Evolutionary conservation across 1,140 invertebrate species (phyloP).

Genomic region (Diploscapter pachys): DNA sequence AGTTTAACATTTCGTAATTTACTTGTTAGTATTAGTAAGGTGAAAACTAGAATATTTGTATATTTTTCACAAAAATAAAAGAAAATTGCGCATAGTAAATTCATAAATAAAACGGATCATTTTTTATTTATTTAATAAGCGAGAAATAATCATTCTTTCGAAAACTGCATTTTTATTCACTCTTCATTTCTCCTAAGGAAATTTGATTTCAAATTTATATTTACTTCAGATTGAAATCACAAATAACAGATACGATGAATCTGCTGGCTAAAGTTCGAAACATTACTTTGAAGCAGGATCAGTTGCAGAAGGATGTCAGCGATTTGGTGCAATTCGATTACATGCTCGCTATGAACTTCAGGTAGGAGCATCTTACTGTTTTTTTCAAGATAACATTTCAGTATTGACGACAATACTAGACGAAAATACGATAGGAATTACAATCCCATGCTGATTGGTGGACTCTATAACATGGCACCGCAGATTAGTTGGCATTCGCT

Average conservation of each 20-base stretch:
- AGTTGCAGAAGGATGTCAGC: slow-evolving; percentile 33
- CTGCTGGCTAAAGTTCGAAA: slow-evolving; percentile 26
- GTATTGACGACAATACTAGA: slow-evolving; percentile 37
- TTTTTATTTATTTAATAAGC: too few relatives aligned
- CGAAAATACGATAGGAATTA: slow-evolving; percentile 38
- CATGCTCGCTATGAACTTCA: slow-evolving; percentile 37
- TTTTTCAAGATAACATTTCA: slow-evolving; percentile 11
- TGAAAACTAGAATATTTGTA: too few relatives aligned
- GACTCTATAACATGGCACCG: slow-evolving; percentile 1
- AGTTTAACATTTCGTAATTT: slow-evolving; percentile 1
- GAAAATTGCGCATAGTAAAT: too few relatives aligned
- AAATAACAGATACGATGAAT: slow-evolving; percentile 20
- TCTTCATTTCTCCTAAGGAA: too few relatives aligned
- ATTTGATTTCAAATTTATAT: too few relatives aligned
- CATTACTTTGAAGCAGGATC: slow-evolving; percentile 2
- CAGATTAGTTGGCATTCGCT: slow-evolving; percentile 30
- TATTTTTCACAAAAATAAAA: too few relatives aligned
- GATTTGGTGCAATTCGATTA: slow-evolving; percentile 43
- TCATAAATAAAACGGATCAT: too few relatives aligned
- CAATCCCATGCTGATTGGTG: slow-evolving; percentile 36
- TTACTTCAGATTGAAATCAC: slow-evolving; percentile 3
- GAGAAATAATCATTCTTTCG: too few relatives aligned
- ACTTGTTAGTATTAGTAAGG: too few relatives aligned
- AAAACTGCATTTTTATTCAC: too few relatives aligned
- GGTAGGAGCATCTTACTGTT: not conserved